Base-by-base conservation (phyloP, 92 coral and sea anemone genomes). In the Epizoanthus scotinus region DNA sequence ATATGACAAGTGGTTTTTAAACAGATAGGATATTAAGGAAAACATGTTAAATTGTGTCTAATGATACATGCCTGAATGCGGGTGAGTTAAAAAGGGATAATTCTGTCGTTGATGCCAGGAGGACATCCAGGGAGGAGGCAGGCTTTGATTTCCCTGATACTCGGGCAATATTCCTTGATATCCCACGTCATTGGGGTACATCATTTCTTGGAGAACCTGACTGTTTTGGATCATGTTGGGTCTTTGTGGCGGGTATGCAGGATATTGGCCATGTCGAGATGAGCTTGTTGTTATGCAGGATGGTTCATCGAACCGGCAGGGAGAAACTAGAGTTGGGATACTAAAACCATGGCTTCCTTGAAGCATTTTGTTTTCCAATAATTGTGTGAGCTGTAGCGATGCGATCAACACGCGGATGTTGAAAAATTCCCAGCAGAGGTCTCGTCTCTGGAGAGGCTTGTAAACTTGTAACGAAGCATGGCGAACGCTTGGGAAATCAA, bases 321-420 rank as follows among this genome's bases (percentile, higher is more conserved):
- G 91, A n/a, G 97, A 89, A 0, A 90, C 97, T 28, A 90, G 78
- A 10, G 97, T 81, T 18, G 97, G 97, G 31, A 93, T 85, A 54
- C 97, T 90, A 44, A 92, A 77, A 0, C 97, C 94, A 40, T 89
- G 91, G 78, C 90, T 86, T 22, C 80, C 85, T 78, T 90, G 97
- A 54, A 90, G 81, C 93, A 90, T 90, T 18, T 15, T 89, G 29
- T 63, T 60, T 21, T 27, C 52, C 70, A 6, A 29, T 47, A 38
- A 53, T 60, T 24, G 68, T 56, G 40, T 36, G 70, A 58, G 67
- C n/a, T 31, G 25, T 7, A 38, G 63, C 13, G 21, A 40, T 58
- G 56, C 24, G 69, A 34, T 34, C 40, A 59, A 38, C 22, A 9
- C 34, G 3, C 44, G 53, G 42, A 22, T 8, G 27, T 21, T n/a